Evolutionary conservation across 2,888 invertebrate species (phyloP).

Genomic region (Subacronicta megacephala): DNA sequence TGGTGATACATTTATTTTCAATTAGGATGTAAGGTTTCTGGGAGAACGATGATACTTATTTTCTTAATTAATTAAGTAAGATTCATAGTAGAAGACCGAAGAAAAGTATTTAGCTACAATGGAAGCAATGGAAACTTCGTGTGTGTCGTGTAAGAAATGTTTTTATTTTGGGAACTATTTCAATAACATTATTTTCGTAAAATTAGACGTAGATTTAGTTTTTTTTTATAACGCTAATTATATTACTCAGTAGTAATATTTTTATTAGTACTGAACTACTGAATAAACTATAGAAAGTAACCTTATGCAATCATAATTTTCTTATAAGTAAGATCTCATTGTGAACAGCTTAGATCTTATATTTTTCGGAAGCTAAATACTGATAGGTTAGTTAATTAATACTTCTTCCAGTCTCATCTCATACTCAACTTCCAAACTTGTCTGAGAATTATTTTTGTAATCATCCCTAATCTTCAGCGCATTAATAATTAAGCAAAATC

Average conservation of each 20-base stretch:
- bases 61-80: slow-evolving; percentile 3
- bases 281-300: no score
- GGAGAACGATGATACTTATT: slow-evolving; percentile 7
- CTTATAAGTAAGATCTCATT: no score
- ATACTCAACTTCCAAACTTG: no score
- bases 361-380: no score
- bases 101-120: slow-evolving; percentile 53
- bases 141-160: slow-evolving; percentile 68
- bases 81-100: slow-evolving; percentile 31
- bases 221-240: no score
- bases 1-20: slow-evolving; percentile 47
- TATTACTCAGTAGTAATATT: no score
- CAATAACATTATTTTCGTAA: background rate
- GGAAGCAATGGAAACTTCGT: slow-evolving; percentile 68
- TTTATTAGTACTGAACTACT: no score
- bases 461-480: background rate
- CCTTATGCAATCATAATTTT: no score
- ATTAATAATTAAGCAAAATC: background rate
- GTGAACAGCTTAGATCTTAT: no score
- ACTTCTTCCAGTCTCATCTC: no score
- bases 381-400: no score
- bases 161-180: slow-evolving; percentile 25
- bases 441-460: background rate
- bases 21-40: slow-evolving; percentile 25
- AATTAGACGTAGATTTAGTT: background rate